phyloP scores from a whole-genome alignment of 2,888 invertebrate genomes.

The Aleiodes alternator region DNA sequence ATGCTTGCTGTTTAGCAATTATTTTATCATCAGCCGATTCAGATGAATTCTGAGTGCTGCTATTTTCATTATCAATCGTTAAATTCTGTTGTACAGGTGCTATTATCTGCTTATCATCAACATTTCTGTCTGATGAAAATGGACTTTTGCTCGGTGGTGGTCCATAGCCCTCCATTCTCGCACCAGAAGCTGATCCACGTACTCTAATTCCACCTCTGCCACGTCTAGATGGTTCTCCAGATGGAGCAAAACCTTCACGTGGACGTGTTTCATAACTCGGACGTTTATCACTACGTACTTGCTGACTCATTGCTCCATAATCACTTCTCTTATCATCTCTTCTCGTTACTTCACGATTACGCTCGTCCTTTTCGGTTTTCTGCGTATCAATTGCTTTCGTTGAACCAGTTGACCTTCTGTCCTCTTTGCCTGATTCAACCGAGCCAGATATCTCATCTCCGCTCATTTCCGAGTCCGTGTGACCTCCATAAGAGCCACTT shows the following conservation, averaged over 20 bases:
- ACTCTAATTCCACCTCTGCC: slow-evolving; percentile 82
- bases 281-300: slow-evolving; percentile 66
- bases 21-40: slow-evolving; percentile 80
- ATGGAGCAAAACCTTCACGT: slow-evolving; percentile 87
- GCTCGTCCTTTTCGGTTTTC: slow-evolving; percentile 79
- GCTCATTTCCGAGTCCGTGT: slow-evolving; percentile 86
- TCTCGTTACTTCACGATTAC: slow-evolving; percentile 76
- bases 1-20: slow-evolving; percentile 82
- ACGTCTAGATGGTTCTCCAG: slow-evolving; percentile 92
- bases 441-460: slow-evolving; percentile 82
- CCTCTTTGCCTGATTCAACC: slow-evolving; percentile 78
- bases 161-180: slow-evolving; percentile 85
- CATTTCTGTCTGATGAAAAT: slow-evolving; percentile 76
- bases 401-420: slow-evolving; percentile 78
- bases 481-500: slow-evolving; percentile 77
- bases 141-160: slow-evolving; percentile 89
- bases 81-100: slow-evolving; percentile 56
- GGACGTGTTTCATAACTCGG: slow-evolving; percentile 66
- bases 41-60: slow-evolving; percentile 64
- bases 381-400: slow-evolving; percentile 73
- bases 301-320: slow-evolving; percentile 55
- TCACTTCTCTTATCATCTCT: slow-evolving; percentile 69
- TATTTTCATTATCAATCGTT: slow-evolving; percentile 69
- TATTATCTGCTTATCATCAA: slow-evolving; percentile 63
- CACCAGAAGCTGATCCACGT: slow-evolving; percentile 77